Percentiles rank a stretch among this genome's conserved stretches.
Evolutionary conservation across 2,113 vertebrate genomes (phyloP).

Genomic region (Apaloderma vittatum): DNA sequence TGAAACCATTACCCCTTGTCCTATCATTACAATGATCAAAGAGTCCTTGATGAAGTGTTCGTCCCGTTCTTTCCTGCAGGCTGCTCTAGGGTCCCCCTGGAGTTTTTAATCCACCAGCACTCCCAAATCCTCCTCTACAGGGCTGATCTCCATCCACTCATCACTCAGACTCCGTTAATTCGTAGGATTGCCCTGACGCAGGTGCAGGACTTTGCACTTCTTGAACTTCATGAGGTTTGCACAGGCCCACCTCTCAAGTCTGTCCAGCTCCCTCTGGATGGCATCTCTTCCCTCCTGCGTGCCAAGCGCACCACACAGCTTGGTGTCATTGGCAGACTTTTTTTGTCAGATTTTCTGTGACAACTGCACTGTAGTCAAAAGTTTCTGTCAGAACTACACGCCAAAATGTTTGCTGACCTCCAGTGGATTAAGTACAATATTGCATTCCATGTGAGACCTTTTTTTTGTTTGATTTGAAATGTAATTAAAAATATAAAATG

Average conservation of each 20-base stretch:
- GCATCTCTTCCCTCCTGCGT: background rate
- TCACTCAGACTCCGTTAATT: background rate
- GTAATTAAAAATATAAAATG: background rate
- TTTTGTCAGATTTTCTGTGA: background rate
- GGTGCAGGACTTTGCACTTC: background rate
- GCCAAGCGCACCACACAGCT: background rate
- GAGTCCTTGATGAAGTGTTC: background rate
- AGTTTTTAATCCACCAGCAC: background rate
- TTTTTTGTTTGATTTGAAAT: background rate
- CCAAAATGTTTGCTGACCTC: constrained; percentile 65
- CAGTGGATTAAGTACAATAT: constrained; percentile 44
- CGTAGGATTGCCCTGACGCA: background rate
- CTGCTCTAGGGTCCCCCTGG: no score
- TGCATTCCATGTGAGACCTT: background rate
- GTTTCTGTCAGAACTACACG: background rate
- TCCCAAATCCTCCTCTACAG: background rate
- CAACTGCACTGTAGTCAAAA: background rate
- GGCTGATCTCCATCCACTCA: background rate
- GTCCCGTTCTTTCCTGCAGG: background rate
- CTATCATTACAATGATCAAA: no score
- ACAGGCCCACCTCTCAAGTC: no score
- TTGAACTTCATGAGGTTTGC: background rate
- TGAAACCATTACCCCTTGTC: background rate
- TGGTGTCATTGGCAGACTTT: background rate
- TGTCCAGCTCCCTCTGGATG: background rate